Evolutionary conservation across 2,797 vertebrate genomes (phyloP).

Genomic region (Sebastes minor): DNA sequence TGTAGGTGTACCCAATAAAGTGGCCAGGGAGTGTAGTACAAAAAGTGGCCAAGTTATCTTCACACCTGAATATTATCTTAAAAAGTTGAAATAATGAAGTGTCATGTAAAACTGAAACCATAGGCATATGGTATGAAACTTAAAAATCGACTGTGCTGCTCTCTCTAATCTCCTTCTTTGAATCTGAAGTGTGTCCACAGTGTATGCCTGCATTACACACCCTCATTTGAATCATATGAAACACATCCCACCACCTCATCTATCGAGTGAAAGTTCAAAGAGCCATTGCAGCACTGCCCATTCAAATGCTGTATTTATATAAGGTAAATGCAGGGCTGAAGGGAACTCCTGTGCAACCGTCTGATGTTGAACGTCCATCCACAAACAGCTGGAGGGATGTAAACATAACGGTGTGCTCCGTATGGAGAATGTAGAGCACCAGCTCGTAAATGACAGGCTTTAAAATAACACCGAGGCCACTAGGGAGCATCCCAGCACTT

Average conservation of each 20-base stretch:
- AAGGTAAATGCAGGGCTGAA: conserved; percentile 12
- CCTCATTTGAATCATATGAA: not conserved
- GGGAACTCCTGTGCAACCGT: conserved; percentile 13
- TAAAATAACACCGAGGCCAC: conserved; percentile 39
- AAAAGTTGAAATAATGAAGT: not conserved
- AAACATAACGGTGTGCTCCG: conserved; percentile 13
- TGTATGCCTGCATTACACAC: not conserved
- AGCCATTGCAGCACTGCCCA: not conserved
- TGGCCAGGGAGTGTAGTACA: not conserved
- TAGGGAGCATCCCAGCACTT: not conserved
- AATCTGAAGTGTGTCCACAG: not conserved
- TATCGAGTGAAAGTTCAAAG: conserved; percentile 2
- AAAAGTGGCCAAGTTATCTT: not conserved
- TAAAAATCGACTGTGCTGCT: not conserved
- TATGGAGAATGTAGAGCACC: conserved; percentile 43
- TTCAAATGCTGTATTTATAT: conserved; percentile 15
- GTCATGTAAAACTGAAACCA: not conserved
- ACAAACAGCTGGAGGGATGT: conserved; percentile 38
- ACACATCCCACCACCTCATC: conserved; percentile 24
- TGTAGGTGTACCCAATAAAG: not conserved
- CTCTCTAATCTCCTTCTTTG: not conserved
- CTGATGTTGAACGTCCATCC: conserved; percentile 30
- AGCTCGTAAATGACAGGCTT: conserved; percentile 56
- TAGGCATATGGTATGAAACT: not conserved
- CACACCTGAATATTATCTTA: not conserved